Percentiles rank a stretch among this genome's conserved stretches.
These are phyloP conservation scores for Arizona elegans DNA, from an alignment of 2,113 vertebrate genomes.

Conservation along the genomic window DNA sequence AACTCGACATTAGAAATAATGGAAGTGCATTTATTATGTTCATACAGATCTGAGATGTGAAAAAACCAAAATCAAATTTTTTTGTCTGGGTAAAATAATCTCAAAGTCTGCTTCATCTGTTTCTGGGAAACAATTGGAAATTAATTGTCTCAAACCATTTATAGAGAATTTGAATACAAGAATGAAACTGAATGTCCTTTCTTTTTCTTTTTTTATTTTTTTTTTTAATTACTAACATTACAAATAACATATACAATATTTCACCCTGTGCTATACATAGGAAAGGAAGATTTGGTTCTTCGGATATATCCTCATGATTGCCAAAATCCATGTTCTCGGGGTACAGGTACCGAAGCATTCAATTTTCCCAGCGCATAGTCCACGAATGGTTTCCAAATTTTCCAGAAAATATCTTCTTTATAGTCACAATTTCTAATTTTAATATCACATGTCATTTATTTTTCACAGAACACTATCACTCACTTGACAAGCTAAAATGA, in stretches of 20 bases:
- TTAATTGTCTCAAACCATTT: slow-evolving; percentile 85
- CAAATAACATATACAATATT: too few relatives aligned
- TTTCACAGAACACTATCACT: slow-evolving; percentile 57
- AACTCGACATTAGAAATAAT: not conserved
- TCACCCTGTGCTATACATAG: too few relatives aligned
- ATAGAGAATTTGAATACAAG: slow-evolving; percentile 77
- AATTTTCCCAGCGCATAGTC: too few relatives aligned
- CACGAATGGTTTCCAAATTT: too few relatives aligned
- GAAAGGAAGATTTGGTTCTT: too few relatives aligned
- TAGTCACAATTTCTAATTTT: too few relatives aligned
- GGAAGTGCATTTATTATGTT: not conserved
- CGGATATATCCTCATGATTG: too few relatives aligned
- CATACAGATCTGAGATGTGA: not conserved
- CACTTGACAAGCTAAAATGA: slow-evolving; percentile 39
- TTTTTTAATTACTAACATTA: too few relatives aligned
- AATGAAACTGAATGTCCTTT: slow-evolving; percentile 69
- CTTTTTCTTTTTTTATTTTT: too few relatives aligned
- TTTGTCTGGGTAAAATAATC: not conserved
- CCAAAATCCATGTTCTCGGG: too few relatives aligned
- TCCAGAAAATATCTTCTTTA: too few relatives aligned
- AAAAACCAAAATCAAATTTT: not conserved
- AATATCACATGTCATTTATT: slow-evolving; percentile 64
- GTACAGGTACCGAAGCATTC: too few relatives aligned
- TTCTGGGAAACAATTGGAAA: slow-evolving; percentile 80
- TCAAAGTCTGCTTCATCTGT: not conserved